Conservation (phyloP, 2,113 vertebrate genomes). For the Rhinolophus ferrumequinum region DNA sequence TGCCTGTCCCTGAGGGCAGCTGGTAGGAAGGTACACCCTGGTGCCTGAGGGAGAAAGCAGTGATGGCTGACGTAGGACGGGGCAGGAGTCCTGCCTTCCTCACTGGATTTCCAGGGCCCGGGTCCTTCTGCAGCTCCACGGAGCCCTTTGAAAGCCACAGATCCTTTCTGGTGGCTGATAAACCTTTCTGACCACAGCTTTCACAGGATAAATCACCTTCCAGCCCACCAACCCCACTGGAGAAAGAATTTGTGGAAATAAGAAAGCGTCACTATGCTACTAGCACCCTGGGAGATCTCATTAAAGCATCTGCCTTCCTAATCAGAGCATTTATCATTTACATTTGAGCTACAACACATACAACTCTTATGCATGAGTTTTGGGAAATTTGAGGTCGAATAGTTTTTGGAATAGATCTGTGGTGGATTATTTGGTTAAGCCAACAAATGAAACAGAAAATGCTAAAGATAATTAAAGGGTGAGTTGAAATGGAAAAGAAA, state of each 20-base stretch:
- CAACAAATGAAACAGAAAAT: not conserved
- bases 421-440: not conserved
- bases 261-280: not conserved
- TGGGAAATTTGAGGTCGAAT: not conserved
- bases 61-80: too few species aligned
- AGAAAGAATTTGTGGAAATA: not conserved
- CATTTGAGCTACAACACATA: not conserved
- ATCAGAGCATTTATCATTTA: fast-evolving
- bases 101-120: fast-evolving
- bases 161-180: not conserved
- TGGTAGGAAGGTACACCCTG: too few species aligned
- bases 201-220: too few species aligned
- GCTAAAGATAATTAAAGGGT: not conserved
- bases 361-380: not conserved
- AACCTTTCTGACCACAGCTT: not conserved
- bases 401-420: too few species aligned
- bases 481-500: not conserved
- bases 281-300: fast-evolving
- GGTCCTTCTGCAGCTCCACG: too few species aligned
- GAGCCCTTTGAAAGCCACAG: not conserved
- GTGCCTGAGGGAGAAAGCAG: too few species aligned
- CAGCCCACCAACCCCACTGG: fast-evolving
- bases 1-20: not conserved
- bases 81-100: not conserved
- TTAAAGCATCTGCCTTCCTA: fast-evolving